Evolutionary conservation across 2,797 vertebrate species (phyloP), one percentile per base, ranked within the genome.

Genomic region (Propithecus perrieri): DNA sequence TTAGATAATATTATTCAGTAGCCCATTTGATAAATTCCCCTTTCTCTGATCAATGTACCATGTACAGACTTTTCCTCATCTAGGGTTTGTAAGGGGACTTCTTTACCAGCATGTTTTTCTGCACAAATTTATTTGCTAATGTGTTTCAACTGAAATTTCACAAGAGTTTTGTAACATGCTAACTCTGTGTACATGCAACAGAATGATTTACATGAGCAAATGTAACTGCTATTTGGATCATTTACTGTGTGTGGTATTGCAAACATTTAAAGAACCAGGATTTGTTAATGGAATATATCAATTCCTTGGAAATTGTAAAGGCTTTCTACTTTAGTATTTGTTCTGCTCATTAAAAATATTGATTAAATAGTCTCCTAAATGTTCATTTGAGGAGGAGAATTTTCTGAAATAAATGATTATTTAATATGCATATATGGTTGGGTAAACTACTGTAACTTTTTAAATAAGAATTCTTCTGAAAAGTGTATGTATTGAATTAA

Each of bases 141-240:
- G 86, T 89, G 78, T 96, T 96, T 97, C 97, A 96, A 97, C 97
- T 95, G 96, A 98, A 95, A 95, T 97, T 97, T 95, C 92, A 91
- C 87, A 97, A 97, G 95, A 81, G 67, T 98, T 97, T 96, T 97
- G 93, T 94, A 97, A 97, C 95, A 50, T 92, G 72, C 59, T 76
- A 88, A 92, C 85, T 83, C 50, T 92, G 89, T 74, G 9, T 79
- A 20, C 59, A 13, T 95, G 89, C 81, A 96, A 92, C 72, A 92
- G 88, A 80, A 41, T 85, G 80, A 80, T 92, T 96, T 94, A 85
- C 88, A 67, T 61, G 93, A 67, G 17, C 79, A 46, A 96, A 55
- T 92, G 69, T 85, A 94, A 79, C 87, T 79, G 67, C 50, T 95
- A 12, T 92, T 87, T 72, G 26, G 35, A 65, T 35, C 50, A 24